phyloP scores from a whole-genome alignment of 2,797 vertebrate genomes.

The Podargus strigoides region DNA sequence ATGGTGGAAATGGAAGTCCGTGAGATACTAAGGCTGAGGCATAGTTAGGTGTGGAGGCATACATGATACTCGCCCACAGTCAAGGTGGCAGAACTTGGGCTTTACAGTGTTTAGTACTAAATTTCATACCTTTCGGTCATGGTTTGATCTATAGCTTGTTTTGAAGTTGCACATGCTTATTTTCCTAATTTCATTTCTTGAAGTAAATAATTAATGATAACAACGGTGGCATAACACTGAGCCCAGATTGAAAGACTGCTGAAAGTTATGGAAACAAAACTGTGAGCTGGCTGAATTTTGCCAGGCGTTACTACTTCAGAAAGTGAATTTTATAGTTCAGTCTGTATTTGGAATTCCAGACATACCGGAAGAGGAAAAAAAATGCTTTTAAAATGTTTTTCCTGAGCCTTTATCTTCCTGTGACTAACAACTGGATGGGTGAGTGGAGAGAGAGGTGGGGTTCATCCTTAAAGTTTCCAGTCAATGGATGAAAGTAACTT shows the following conservation, averaged over 20 bases:
- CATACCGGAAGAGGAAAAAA: conserved; percentile 45
- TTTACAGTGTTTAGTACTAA: neutral
- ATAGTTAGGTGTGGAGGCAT: neutral
- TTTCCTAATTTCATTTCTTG: neutral
- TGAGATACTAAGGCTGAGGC: rapidly evolving
- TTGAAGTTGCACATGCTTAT: neutral
- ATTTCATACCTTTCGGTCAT: neutral
- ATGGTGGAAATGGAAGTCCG: neutral
- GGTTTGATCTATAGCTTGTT: neutral
- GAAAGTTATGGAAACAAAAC: neutral
- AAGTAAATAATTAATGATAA: neutral
- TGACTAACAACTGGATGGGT: conserved; percentile 6
- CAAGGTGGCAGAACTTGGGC: neutral
- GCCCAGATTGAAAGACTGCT: neutral
- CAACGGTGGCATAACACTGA: neutral
- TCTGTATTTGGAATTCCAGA: conserved; percentile 57
- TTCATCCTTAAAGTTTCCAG: neutral
- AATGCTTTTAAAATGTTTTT: conserved; percentile 15
- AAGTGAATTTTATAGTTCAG: conserved; percentile 25
- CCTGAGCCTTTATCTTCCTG: conserved; percentile 40
- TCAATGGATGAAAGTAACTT: neutral
- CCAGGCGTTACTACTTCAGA: neutral
- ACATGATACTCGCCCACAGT: rapidly evolving
- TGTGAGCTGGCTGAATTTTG: neutral
- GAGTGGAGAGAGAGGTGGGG: neutral